Conservation (phyloP, 1,140 invertebrate genomes). For the Phortica variegata region DNA sequence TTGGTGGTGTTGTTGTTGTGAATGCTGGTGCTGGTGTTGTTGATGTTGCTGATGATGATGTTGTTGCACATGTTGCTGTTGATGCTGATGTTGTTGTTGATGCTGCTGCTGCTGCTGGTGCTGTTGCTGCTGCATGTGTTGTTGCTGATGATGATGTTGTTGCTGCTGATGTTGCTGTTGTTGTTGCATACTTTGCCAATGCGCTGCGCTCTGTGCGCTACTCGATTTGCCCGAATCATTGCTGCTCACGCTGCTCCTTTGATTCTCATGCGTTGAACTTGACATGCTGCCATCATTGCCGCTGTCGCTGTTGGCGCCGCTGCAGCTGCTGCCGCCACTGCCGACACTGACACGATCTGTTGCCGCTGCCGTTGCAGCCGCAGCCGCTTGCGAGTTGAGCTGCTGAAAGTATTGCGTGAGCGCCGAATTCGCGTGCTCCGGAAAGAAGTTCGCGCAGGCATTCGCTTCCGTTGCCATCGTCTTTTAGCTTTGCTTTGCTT, state of each 20-base stretch:
- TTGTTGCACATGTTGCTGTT: slow-evolving; percentile 24
- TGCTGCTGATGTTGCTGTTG: slow-evolving; percentile 30
- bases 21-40: slow-evolving; percentile 30
- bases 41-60: slow-evolving; percentile 32
- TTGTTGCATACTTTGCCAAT: slow-evolving; percentile 23
- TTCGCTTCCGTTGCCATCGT: slow-evolving; percentile 46
- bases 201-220: slow-evolving; percentile 15
- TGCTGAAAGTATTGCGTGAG: slow-evolving; percentile 52
- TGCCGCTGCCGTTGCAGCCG: slow-evolving; percentile 22
- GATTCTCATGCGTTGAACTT: slow-evolving; percentile 38
- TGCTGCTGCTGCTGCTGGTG: slow-evolving; percentile 25
- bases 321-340: slow-evolving; percentile 14
- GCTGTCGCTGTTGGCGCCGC: slow-evolving; percentile 21
- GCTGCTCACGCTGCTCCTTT: slow-evolving; percentile 48
- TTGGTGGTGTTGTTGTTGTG: slow-evolving; percentile 21
- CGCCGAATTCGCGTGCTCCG: slow-evolving; percentile 45
- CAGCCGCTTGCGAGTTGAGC: slow-evolving; percentile 39
- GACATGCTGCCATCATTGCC: slow-evolving; percentile 36
- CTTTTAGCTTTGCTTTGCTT: background rate
- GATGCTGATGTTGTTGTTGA: slow-evolving; percentile 26
- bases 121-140: slow-evolving; percentile 12
- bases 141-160: slow-evolving; percentile 11
- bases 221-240: slow-evolving; percentile 46
- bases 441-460: slow-evolving; percentile 45
- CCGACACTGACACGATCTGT: slow-evolving; percentile 13